These are phyloP conservation scores for Limnephilus auricula DNA, from an alignment of 2,888 invertebrate species.

Conservation along the genomic window DNA sequence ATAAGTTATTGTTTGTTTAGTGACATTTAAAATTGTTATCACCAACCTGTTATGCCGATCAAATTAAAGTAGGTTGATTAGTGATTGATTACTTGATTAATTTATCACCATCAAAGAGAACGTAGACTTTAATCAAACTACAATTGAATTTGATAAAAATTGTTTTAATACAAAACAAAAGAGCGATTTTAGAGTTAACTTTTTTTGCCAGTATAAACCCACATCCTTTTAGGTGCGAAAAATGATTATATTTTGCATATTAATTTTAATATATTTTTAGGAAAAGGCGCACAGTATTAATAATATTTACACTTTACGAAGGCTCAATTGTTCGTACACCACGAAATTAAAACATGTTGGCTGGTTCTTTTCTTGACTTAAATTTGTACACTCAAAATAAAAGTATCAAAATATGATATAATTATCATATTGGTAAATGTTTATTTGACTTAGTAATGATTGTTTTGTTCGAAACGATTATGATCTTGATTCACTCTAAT, in stretches of 20 bases:
- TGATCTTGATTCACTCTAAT: neutral
- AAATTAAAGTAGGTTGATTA: no score
- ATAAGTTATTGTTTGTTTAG: no score
- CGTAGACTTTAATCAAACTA: neutral
- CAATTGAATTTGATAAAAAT: neutral
- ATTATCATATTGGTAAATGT: neutral
- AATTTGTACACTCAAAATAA: neutral
- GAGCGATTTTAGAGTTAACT: no score
- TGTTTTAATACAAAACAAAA: no score
- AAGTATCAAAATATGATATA: neutral
- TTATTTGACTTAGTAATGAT: neutral
- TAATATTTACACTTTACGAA: neutral
- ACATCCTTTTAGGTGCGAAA: no score
- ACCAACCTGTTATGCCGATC: no score
- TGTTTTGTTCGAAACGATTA: neutral
- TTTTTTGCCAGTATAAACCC: no score
- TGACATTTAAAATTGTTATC: no score
- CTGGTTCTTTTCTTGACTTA: neutral
- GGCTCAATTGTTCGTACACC: neutral
- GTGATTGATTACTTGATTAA: neutral
- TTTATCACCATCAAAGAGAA: neutral
- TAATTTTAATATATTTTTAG: neutral
- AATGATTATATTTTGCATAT: neutral
- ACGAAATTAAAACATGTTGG: neutral
- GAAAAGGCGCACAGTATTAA: neutral